These are phyloP conservation scores for Acanthoscelides obtectus DNA, from an alignment of 2,888 invertebrate genomes.

Conservation along the genomic window DNA sequence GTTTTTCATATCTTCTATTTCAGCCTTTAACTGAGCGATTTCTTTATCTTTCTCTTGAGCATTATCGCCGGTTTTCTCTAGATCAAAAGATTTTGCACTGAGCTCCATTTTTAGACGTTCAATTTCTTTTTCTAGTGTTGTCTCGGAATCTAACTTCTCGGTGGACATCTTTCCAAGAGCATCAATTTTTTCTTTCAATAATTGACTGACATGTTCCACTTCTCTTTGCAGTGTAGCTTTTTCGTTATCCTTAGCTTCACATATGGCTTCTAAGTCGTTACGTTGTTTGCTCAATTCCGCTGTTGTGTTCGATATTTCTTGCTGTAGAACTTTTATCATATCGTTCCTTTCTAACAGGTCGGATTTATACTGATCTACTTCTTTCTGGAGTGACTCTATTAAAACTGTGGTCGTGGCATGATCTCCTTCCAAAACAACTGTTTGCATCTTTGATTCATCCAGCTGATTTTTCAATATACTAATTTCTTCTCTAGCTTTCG, in stretches of 20 bases:
- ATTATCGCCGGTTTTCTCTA: conserved; percentile 47
- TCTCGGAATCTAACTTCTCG: conserved; percentile 32
- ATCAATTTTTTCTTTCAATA: conserved; percentile 29
- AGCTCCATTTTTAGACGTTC: conserved; percentile 43
- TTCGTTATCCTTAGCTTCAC: conserved; percentile 19
- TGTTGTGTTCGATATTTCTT: conserved; percentile 27
- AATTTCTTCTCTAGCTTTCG: conserved; percentile 58
- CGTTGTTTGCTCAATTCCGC: conserved; percentile 27
- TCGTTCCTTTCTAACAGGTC: conserved; percentile 27
- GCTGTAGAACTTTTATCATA: conserved; percentile 27
- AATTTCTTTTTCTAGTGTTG: conserved; percentile 33
- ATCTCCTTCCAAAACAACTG: conserved; percentile 24
- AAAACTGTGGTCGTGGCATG: conserved; percentile 26
- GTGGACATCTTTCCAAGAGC: conserved; percentile 26
- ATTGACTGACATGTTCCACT: conserved; percentile 37
- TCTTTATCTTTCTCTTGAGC: conserved; percentile 34
- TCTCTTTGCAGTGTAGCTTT: conserved; percentile 29
- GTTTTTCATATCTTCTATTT: conserved; percentile 4
- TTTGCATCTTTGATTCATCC: conserved; percentile 53
- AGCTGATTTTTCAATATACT: conserved; percentile 53
- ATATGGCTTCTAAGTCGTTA: conserved; percentile 15
- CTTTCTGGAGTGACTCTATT: conserved; percentile 30
- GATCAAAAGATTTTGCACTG: conserved; percentile 53
- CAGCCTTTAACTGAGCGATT: conserved; percentile 11
- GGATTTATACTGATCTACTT: conserved; percentile 30